Evolutionary conservation across 2,797 vertebrate species (phyloP).

Genomic region (Rhinatrema bivittatum): DNA sequence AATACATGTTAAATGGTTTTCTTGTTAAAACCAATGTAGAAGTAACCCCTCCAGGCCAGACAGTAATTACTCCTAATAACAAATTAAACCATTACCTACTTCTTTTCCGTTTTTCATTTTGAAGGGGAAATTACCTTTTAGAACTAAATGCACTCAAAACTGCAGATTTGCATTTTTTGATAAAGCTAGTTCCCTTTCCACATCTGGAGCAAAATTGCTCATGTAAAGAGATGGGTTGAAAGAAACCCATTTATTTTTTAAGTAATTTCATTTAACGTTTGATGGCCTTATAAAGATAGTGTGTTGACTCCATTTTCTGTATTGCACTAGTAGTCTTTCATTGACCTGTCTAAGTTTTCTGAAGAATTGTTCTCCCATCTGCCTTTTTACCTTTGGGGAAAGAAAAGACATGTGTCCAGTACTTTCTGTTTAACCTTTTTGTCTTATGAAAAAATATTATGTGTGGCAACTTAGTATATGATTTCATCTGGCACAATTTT

Average conservation of each 20-base stretch:
- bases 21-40: conserved; percentile 62
- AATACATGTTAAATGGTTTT: conserved; percentile 71
- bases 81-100: conserved; percentile 72
- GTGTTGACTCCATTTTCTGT: too few relatives aligned
- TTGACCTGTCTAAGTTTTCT: too few relatives aligned
- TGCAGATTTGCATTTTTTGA: conserved; percentile 19
- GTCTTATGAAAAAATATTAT: too few relatives aligned
- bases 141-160: conserved; percentile 45
- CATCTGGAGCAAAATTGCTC: background rate
- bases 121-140: conserved; percentile 58
- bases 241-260: background rate
- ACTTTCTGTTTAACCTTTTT: too few relatives aligned
- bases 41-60: conserved; percentile 61
- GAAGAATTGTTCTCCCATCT: too few relatives aligned
- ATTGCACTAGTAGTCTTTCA: too few relatives aligned
- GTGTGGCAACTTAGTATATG: too few relatives aligned
- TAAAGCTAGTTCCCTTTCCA: conserved; percentile 11
- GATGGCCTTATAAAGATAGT: background rate
- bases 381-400: too few relatives aligned
- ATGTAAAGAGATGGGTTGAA: background rate
- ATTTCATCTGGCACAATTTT: too few relatives aligned
- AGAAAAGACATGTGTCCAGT: too few relatives aligned
- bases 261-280: background rate
- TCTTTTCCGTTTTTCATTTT: conserved; percentile 58
- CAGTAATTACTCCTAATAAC: conserved; percentile 77